Evolutionary conservation across 2,797 vertebrate species (phyloP).

Genomic region (Toxotes lorentzi): DNA sequence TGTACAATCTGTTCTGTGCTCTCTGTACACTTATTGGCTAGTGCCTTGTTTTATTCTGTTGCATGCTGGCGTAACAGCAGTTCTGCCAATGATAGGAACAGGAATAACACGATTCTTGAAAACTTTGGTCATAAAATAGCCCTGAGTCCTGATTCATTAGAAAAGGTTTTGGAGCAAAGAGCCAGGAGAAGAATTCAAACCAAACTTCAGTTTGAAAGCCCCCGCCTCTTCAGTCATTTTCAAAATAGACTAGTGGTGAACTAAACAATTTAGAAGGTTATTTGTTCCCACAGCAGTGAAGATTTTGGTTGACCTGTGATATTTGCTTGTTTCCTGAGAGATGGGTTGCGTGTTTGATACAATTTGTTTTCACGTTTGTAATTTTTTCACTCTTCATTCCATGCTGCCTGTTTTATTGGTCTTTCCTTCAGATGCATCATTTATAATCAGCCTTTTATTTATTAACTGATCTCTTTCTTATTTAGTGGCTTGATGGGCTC

Average conservation of each 20-base stretch:
- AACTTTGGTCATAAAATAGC: not conserved
- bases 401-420: not conserved
- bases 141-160: conserved; percentile 7
- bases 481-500: not conserved
- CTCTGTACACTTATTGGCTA: not conserved
- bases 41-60: not conserved
- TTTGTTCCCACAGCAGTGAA: too few species aligned
- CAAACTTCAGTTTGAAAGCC: not conserved
- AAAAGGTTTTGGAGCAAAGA: conserved; percentile 1
- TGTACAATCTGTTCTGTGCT: not conserved
- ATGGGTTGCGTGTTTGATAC: too few species aligned
- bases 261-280: too few species aligned
- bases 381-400: not conserved
- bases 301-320: too few species aligned
- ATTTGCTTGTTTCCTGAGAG: too few species aligned
- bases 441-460: not conserved
- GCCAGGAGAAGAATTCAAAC: not conserved
- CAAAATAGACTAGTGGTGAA: too few species aligned
- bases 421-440: not conserved
- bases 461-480: not conserved
- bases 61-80: not conserved
- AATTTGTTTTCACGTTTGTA: not conserved
- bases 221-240: not conserved
- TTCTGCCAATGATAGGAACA: conserved; percentile 17
- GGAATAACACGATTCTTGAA: conserved; percentile 35